These are phyloP conservation scores for Neoitamus cyanurus DNA, from an alignment of 2,888 invertebrate genomes.

Conservation along the genomic window DNA sequence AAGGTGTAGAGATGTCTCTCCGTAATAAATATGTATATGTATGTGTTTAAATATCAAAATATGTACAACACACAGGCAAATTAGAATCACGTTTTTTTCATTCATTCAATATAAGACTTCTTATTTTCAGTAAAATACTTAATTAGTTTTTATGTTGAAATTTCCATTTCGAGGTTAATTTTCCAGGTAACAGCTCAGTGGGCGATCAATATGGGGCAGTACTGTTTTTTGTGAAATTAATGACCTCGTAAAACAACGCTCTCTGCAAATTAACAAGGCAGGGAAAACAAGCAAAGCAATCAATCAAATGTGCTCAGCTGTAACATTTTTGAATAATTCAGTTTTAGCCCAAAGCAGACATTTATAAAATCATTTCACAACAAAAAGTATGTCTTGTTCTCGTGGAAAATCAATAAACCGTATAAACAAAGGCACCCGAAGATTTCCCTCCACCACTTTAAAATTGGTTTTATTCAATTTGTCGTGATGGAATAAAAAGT, in stretches of 20 bases:
- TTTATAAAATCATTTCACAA: constrained; percentile 17
- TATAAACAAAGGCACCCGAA: constrained; percentile 26
- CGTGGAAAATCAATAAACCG: constrained; percentile 30
- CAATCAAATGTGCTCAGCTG: constrained; percentile 1
- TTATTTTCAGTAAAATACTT: too few species aligned
- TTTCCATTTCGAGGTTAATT: too few species aligned
- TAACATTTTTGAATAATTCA: constrained; percentile 5
- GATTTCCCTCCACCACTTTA: constrained; percentile 4
- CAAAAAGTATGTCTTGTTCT: neutral
- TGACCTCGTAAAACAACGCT: neutral
- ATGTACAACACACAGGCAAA: too few species aligned
- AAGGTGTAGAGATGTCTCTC: too few species aligned
- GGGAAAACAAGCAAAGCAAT: neutral
- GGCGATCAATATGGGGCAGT: neutral
- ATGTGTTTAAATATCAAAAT: too few species aligned
- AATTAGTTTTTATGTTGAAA: too few species aligned
- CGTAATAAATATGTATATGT: too few species aligned
- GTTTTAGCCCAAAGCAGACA: neutral
- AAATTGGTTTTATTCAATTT: constrained; percentile 44
- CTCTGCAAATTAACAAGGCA: neutral
- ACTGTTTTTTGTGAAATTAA: neutral
- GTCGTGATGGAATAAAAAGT: constrained; percentile 38
- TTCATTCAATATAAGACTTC: too few species aligned
- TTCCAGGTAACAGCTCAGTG: too few species aligned
- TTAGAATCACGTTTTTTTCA: too few species aligned